Base-by-base conservation (phyloP, 2,888 invertebrate species). In the Trachelus stipa region DNA sequence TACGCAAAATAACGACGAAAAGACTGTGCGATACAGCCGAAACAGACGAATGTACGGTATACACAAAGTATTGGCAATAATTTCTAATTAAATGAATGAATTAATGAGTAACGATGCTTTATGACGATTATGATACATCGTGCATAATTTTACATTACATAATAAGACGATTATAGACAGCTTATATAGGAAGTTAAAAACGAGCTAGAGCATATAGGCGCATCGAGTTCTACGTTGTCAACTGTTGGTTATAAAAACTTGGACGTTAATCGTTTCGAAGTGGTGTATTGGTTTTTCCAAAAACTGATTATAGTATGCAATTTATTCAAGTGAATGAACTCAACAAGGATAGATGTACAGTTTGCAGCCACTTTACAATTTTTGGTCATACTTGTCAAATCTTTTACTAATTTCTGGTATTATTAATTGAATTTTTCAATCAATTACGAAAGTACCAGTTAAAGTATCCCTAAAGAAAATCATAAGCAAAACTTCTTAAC, bases 141-240 rank as follows among this genome's bases (percentile, higher is more conserved):
- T 71, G 76, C 30, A 75, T 35, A 79, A 68, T 69, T 15, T 69
- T 78, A 40, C 56, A 78, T 74, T 75, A 73, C 68, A 73, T 33
- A 81, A 81, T 78, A 80, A 84, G 80, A 83, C 15, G 79, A 85
- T 86, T 85, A 84, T 85, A 86, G 84, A 80, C 80, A 83, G 81
- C 86, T 86, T 86, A 84, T 84, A 86, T 82, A 86, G 81, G 81
- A 81, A 77, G 79, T 80, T 78, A 81, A 80, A 77, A 81, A 80
- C 78, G 82, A 81, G 81, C 81, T 81, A 83, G 83, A 80, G 68
- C 23, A 34, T 73, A 78, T 35, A 73, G 30, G 30, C 6, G 76
- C 75, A 75, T 71, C 69, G 74, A 78, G 73, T 76, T 68, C 76
- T 73, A 69, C 75, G 73, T 75, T 75, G 40, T 40, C 40, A 40